Base-by-base conservation (phyloP, 2,888 invertebrate species). In the Chymomyza procnemis region DNA sequence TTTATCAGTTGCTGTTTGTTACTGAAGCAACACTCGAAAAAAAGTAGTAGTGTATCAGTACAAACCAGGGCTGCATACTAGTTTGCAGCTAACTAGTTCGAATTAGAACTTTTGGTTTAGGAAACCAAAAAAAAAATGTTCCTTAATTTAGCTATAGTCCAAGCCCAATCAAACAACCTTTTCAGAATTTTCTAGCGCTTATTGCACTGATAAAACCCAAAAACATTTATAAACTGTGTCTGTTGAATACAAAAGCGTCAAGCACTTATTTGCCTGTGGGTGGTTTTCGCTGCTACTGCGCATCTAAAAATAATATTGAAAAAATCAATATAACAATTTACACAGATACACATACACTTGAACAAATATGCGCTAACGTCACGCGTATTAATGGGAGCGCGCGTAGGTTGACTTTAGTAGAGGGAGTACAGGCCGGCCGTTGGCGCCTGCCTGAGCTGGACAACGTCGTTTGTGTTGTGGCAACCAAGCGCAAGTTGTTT, bases 261-360 rank as follows among this genome's bases (percentile, higher is more conserved):
- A 50, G 9, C 14, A 50, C 8, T 26, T 26, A 26, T 16, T 50
- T 50, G 50, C 19, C 19, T 50, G 34, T 41, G 34, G 50, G 19
- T 50, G 19, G 14, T 18, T 54, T 54, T 8, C n/a, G 54, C 18
- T 21, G 21, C 70, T 69, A 81, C 78, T 83, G 76, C 81, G 81
- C 76, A 80, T 80, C 81, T 81, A 81, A 85, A 85, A 71, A 81
- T 85, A 85, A 85, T 82, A 85, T 75, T 60, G 66, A 55, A 69
- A 75, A 81, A 81, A 81, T 85, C 81, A 76, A 81, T 81, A 78
- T 68, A 50, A 63, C 66, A 69, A 66, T 41, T 41, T 41, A 41
- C 34, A 14, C 34, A 50, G 16, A 50, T 18, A 19, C 18, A 50
- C 18, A 19, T 18, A 16, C 18, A 19, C 50, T 18, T 19, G 21